Base-by-base conservation (phyloP, 2,113 vertebrate genomes). In the Rhineura floridana region DNA sequence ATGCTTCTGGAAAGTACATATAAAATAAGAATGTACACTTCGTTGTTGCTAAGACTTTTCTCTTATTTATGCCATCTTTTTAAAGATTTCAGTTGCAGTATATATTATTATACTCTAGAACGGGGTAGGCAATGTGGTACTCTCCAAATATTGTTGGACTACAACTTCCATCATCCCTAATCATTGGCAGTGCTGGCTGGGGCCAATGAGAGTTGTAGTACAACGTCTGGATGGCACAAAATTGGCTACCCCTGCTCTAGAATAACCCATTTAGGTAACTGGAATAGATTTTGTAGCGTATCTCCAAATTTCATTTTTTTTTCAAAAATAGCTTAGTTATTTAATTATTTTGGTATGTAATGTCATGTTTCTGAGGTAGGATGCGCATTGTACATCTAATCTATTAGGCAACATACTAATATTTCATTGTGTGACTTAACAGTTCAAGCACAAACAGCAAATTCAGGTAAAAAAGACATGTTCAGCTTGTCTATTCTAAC, bases 1-100 rank as follows among this genome's bases (percentile, higher is more conserved):
- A 0, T 88, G 28, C 91, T 84, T 91, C 63, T 93, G 87, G 44
- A 88, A 23, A 87, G 17, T 84, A 2, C 48, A 67, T 70, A 48
- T 88, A 90, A 91, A 89, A 88, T 78, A 52, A 62, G 82, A 59
- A 70, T 90, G 39, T 89, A 88, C 46, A 81, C 21, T 83, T 90
- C 75, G 91, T 78, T 28, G 84, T 44, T 76, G 75, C 55, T 91
- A 82, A 92, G 93, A 42, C n/a, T 81, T 11, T 62, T 86, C 91
- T 91, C 91, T 84, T 12, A 72, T 30, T 88, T 85, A 79, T 46
- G 19, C 33, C 17, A 90, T 90, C 25, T 50, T 90, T 30, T 19
- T 90, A 33, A 12, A 83, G 79, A 75, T 83, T 65, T 63, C 81
- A 91, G 23, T 83, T 81, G 77, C 90, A 90, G 50, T 75, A 36